These are phyloP conservation scores for Eidolon dupreanum DNA, from an alignment of 2,797 vertebrate species.

Conservation along the genomic window DNA sequence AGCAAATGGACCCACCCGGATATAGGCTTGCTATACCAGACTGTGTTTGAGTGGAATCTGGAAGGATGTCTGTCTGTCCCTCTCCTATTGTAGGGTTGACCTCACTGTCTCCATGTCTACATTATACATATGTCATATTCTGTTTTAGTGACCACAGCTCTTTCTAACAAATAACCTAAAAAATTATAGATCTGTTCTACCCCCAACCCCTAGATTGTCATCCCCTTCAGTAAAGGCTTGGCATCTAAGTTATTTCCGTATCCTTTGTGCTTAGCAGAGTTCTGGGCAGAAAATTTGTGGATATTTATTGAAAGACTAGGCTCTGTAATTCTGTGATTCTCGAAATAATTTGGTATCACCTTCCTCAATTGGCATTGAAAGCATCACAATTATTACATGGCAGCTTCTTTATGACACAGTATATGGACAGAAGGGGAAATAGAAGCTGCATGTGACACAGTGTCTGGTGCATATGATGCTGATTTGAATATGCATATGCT, in stretches of 20 bases:
- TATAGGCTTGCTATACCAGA: not conserved
- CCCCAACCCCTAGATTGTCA: not conserved
- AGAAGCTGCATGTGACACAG: not conserved
- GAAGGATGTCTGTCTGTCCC: not conserved
- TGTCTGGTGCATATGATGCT: not conserved
- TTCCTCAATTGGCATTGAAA: not conserved
- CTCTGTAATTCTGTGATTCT: not conserved
- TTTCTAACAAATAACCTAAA: not conserved
- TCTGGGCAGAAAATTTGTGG: not conserved
- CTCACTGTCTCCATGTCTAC: not conserved
- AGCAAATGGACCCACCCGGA: not conserved
- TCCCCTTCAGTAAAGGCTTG: not conserved
- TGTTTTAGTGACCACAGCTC: not conserved
- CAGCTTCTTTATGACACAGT: not conserved
- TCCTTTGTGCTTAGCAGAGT: not conserved
- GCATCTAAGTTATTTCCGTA: not conserved
- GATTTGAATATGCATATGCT: not conserved
- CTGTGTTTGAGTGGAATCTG: not conserved
- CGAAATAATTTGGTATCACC: not conserved
- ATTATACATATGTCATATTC: not conserved
- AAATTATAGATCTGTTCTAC: not conserved
- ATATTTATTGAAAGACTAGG: constrained; percentile 11
- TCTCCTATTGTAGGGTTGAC: not conserved
- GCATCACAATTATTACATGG: not conserved
- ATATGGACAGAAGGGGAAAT: not conserved